These are phyloP conservation scores for Muscicapa adusta DNA, from an alignment of 2,113 vertebrate species.

Conservation along the genomic window DNA sequence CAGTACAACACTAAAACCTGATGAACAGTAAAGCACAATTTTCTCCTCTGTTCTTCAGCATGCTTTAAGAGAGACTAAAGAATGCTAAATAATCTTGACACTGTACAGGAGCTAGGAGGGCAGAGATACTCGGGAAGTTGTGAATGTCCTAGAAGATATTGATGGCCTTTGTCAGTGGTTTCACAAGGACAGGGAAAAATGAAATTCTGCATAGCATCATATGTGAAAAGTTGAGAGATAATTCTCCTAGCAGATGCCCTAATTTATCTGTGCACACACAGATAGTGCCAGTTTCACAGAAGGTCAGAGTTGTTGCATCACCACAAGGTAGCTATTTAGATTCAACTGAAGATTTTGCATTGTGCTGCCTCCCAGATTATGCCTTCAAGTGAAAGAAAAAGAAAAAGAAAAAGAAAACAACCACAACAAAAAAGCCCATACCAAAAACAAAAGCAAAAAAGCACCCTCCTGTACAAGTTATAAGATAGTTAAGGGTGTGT, in stretches of 20 bases:
- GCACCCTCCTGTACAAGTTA: neutral
- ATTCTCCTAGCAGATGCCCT: neutral
- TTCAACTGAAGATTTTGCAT: neutral
- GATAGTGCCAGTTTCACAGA: neutral
- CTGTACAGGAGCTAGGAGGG: neutral
- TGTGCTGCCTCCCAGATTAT: neutral
- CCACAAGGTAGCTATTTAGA: neutral
- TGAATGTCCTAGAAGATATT: neutral
- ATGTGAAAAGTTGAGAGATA: neutral
- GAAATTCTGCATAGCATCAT: neutral
- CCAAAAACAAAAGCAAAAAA: neutral
- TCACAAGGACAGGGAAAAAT: neutral
- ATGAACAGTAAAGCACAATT: constrained; percentile 30
- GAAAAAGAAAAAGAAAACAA: no score
- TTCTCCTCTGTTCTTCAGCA: neutral
- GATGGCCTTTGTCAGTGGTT: neutral
- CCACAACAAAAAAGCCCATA: neutral
- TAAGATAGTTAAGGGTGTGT: no score
- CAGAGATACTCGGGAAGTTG: neutral
- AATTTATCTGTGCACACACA: neutral
- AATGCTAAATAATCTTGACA: neutral
- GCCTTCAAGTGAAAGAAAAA: neutral
- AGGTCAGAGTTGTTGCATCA: neutral
- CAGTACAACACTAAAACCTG: constrained; percentile 45
- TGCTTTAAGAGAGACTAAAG: neutral